Evolutionary conservation across 2,888 invertebrate genomes (phyloP), one percentile per base, ranked within the genome.

Genomic region (Troglohyphantes excavatus): DNA sequence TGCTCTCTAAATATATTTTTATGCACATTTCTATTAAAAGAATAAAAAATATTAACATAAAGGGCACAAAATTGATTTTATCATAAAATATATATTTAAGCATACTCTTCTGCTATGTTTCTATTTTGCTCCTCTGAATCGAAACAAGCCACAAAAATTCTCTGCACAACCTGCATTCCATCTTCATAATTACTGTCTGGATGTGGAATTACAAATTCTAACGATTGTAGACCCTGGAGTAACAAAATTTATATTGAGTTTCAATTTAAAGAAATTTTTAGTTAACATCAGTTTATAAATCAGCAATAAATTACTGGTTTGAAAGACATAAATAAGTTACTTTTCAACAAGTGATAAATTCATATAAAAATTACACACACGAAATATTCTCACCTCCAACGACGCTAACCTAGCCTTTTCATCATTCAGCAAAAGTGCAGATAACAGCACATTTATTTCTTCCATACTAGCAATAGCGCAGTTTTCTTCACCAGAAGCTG

Each of bases 71-170:
- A n/a, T n/a, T n/a, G n/a, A n/a, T n/a, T n/a, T n/a, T n/a, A n/a
- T n/a, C n/a, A n/a, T n/a, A n/a, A 21, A 70, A 19, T 39, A 70
- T n/a, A 39, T 19, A 33, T 21, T n/a, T 29, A 39, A 27, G n/a
- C 63, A 61, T 85, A 85, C 85, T 78, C 63, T 79, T 90, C 78
- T 21, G 91, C 91, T n/a, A 68, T 63, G 3, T 19, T 63, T 39
- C 70, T 67, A 68, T 90, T 97, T 89, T 97, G 96, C 61, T 96
- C 96, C 7, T 95, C 95, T 0, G 95, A 94, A 94, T 98, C 98
- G 93, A 96, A 97, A 91, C 95, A 96, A 0, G 97, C 96, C 79
- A 98, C 95, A 96, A 97, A 97, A 67, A 98, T 94, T 79, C 97
- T 95, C 92, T 96, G 95, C 46, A 95, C 95, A 67, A 97, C 94